A percentile compares a stretch with the other conserved stretches of the same genome.
Evolutionary conservation across 1,140 invertebrate species (phyloP).

Genomic region (roundworm (Caenorhabditis elegans)): DNA sequence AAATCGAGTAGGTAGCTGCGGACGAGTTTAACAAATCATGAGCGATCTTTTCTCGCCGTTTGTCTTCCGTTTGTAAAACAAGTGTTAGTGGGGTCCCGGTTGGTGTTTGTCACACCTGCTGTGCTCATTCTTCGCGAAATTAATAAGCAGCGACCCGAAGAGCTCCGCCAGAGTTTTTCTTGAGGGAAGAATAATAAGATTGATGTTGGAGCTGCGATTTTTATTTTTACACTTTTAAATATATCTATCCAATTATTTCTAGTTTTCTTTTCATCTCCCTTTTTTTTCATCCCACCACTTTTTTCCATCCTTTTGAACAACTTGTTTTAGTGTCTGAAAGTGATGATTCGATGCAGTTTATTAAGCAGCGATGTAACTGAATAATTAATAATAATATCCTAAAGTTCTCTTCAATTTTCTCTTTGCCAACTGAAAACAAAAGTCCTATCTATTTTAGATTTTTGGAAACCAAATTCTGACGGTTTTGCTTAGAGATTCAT

Average conservation of each 20-base stretch:
- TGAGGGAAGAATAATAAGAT: neutral
- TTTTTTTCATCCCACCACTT: neutral
- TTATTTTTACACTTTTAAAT: neutral
- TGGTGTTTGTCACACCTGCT: constrained; percentile 18
- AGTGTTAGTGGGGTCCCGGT: neutral
- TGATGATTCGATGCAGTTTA: no score
- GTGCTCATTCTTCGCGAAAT: neutral
- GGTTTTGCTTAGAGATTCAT: neutral
- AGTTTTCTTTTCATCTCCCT: neutral
- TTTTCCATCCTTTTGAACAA: no score
- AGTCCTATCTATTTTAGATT: no score
- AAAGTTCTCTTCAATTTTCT: no score
- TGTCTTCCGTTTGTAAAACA: constrained; percentile 30
- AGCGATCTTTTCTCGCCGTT: constrained; percentile 21
- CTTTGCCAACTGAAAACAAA: no score
- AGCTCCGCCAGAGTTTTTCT: neutral
- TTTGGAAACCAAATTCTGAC: neutral
- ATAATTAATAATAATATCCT: no score
- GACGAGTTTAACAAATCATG: constrained; percentile 26
- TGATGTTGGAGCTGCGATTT: neutral
- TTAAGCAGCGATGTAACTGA: no score
- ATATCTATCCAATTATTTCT: neutral
- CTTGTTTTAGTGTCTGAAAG: no score
- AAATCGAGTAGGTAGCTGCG: neutral
- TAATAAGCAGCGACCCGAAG: neutral